Evolutionary conservation across 2,888 invertebrate species (phyloP).

Genomic region (Nemurella pictetii): DNA sequence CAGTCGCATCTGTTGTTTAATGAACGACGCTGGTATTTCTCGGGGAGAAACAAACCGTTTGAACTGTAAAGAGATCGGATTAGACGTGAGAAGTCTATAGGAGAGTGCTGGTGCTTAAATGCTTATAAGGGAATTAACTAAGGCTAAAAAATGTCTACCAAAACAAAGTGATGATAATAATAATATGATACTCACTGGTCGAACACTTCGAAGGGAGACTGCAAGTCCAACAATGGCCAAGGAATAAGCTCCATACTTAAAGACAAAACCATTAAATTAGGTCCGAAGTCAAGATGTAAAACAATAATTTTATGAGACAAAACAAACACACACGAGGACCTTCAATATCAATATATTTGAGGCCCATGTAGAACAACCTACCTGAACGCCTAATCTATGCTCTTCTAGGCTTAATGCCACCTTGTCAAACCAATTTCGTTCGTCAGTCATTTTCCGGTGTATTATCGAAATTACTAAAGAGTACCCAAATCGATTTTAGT

Average conservation of each 20-base stretch:
- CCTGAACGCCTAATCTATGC: slow-evolving; percentile 52
- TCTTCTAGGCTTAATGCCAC: slow-evolving; percentile 50
- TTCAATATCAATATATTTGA: neutral
- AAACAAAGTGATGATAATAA: no score
- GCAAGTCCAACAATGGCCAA: slow-evolving; percentile 60
- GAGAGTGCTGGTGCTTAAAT: neutral
- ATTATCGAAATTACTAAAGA: neutral
- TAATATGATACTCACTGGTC: slow-evolving; percentile 57
- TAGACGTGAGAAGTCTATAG: no score
- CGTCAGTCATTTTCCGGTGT: slow-evolving; percentile 51
- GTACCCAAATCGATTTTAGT: neutral
- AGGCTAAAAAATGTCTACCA: no score
- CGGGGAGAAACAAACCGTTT: slow-evolving; percentile 51
- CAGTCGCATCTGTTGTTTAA: slow-evolving; percentile 50
- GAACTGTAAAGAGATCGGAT: slow-evolving; percentile 48
- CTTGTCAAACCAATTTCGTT: slow-evolving; percentile 47
- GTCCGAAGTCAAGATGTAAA: neutral
- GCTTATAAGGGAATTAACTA: neutral
- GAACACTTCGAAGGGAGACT: slow-evolving; percentile 60
- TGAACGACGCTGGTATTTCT: slow-evolving; percentile 53
- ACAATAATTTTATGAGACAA: neutral
- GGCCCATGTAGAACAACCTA: slow-evolving; percentile 40
- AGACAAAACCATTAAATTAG: slow-evolving; percentile 46
- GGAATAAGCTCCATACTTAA: slow-evolving; percentile 63
- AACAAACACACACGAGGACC: neutral